phyloP scores from a whole-genome alignment of 2,113 vertebrate species.

The Romanogobio albipinnatus region DNA sequence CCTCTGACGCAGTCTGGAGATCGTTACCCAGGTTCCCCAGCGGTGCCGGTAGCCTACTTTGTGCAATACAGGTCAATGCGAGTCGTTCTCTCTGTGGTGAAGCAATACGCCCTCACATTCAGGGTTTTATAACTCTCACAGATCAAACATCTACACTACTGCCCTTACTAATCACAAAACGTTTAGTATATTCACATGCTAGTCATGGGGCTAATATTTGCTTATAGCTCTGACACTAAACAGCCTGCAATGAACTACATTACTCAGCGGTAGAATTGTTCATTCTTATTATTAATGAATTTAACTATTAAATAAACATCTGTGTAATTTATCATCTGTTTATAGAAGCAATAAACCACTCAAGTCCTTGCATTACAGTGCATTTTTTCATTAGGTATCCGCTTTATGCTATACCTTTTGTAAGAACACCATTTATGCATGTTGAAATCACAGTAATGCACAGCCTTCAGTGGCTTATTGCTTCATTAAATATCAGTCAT shows the following conservation, averaged over 20 bases:
- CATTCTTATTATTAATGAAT: neutral
- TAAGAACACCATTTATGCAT: neutral
- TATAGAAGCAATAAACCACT: neutral
- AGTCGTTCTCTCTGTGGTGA: constrained; percentile 16
- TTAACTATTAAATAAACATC: constrained; percentile 2
- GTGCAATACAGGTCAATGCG: constrained; percentile 60
- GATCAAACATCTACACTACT: neutral
- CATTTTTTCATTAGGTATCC: neutral
- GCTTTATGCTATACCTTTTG: neutral
- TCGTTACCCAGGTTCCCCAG: constrained; percentile 51
- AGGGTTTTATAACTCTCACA: constrained; percentile 31
- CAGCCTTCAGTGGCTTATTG: neutral
- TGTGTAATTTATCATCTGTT: neutral
- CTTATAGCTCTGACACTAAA: neutral
- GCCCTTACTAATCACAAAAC: neutral
- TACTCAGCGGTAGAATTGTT: neutral
- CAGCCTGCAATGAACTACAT: neutral
- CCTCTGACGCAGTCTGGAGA: constrained; percentile 54
- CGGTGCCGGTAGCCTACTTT: constrained; percentile 57
- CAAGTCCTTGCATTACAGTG: neutral
- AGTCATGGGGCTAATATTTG: neutral
- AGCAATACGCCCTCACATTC: constrained; percentile 28
- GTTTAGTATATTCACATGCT: neutral
- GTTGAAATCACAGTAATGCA: neutral
- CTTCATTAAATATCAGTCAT: neutral